Evolutionary conservation across 2,113 vertebrate genomes (phyloP), one percentile per base, ranked within the genome.

Genomic region (Macaca nemestrina): DNA sequence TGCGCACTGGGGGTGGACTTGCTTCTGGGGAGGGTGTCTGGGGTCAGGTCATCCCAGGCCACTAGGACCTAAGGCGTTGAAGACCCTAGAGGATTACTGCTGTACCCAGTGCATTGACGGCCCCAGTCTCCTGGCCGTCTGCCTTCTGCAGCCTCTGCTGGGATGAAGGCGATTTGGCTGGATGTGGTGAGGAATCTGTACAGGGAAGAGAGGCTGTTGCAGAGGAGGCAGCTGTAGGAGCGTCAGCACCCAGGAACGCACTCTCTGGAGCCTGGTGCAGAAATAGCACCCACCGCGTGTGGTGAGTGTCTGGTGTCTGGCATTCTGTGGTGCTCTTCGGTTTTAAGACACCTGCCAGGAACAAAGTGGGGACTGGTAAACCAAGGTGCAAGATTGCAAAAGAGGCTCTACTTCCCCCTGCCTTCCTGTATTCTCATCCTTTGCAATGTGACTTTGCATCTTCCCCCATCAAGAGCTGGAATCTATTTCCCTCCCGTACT

Each of bases 281-380:
- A 68, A 91, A 82, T 13, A 67, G 94, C 68, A 85, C 72, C 93
- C 45, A 0, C 30, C 23, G 27, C 25, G 90, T 61, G 38, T 3
- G 13, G 87, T 0, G 50, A 27, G 23, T 55, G 97, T 84, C 93
- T 89, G 89, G 79, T 87, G 87, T 59, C 96, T 97, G 76, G 87
- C 83, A 40, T 25, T 57, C 57, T 27, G 40, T 3, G 89, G 84
- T 38, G 64, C 81, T 76, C 43, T 22, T 57, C 4, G 20, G 90
- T 67, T 52, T 32, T 2, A 16, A 79, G 86, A 72, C 8, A 22
- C 93, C 93, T 88, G 90, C 90, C 97, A 96, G 94, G 81, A 88
- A n/a, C 57, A 25, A 70, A 75, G 96, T n/a, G 61, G 35, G 68
- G 86, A 59, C 76, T 45, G 92, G 89, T 16, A 48, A 82, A 55